Percentiles rank a stretch among this genome's conserved stretches.
Evolutionary conservation across 2,113 vertebrate genomes (phyloP).

Genomic region (Zingel zingel): DNA sequence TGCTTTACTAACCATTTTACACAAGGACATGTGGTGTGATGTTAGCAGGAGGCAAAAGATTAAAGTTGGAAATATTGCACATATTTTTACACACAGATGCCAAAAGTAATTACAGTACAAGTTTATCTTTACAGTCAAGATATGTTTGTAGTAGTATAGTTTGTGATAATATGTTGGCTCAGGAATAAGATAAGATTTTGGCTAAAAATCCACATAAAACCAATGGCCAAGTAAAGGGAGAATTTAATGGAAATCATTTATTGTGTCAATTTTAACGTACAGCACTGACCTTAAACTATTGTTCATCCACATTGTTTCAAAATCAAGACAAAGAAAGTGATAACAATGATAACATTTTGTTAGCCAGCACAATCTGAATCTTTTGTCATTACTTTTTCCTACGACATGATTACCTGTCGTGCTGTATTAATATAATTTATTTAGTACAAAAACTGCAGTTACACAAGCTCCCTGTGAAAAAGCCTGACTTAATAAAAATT

Average conservation of each 20-base stretch:
- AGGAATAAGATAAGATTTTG: neutral
- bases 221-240: neutral
- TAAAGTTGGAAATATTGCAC: neutral
- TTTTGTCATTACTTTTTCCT: neutral
- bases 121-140: neutral
- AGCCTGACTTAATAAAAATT: constrained; percentile 27
- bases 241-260: neutral
- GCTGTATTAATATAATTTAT: neutral
- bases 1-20: neutral
- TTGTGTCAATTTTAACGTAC: neutral
- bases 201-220: neutral
- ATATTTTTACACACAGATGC: neutral
- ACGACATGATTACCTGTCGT: neutral
- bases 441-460: neutral
- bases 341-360: neutral
- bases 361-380: neutral
- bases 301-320: constrained; percentile 4
- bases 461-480: neutral
- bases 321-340: neutral
- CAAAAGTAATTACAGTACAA: neutral
- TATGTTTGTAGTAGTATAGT: neutral
- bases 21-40: neutral
- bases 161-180: neutral
- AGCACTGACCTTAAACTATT: neutral
- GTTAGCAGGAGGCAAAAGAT: neutral